Evolutionary conservation across 2,797 vertebrate genomes (phyloP).

Genomic region (Poeciliopsis gracilis): DNA sequence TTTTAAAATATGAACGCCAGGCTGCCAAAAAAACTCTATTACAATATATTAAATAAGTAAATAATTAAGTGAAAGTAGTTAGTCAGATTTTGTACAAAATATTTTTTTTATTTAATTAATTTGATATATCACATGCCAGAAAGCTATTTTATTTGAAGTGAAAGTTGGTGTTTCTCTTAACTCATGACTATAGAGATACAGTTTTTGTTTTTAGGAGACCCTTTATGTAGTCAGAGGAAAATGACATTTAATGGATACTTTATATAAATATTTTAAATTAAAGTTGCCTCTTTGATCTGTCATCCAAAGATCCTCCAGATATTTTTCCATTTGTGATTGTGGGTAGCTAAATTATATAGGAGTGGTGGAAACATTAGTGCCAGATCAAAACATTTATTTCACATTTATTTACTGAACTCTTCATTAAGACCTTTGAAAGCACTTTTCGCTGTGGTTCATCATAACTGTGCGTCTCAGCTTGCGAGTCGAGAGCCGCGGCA

Average conservation of each 20-base stretch:
- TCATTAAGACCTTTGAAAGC: background rate
- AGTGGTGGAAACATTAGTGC: background rate
- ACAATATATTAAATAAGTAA: background rate
- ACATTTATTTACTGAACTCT: conserved; percentile 3
- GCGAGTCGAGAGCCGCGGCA: background rate
- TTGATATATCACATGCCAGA: background rate
- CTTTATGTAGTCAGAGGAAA: background rate
- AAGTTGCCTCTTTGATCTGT: background rate
- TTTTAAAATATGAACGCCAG: background rate
- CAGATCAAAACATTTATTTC: background rate
- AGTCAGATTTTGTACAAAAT: conserved; percentile 3
- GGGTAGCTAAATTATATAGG: background rate
- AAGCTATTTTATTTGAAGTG: conserved; percentile 1
- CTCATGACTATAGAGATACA: background rate
- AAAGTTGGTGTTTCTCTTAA: conserved; percentile 4
- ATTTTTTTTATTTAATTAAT: background rate
- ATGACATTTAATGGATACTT: background rate
- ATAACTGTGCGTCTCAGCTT: background rate
- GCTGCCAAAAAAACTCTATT: background rate
- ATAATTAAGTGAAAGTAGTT: background rate
- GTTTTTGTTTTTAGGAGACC: background rate
- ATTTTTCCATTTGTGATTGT: background rate
- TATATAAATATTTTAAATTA: background rate
- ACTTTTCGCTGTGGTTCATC: background rate
- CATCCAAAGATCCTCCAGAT: background rate